A percentile compares a stretch with the other conserved stretches of the same genome.
Evolutionary conservation across 2,113 vertebrate genomes (phyloP).

Genomic region (Struthidea cinerea): DNA sequence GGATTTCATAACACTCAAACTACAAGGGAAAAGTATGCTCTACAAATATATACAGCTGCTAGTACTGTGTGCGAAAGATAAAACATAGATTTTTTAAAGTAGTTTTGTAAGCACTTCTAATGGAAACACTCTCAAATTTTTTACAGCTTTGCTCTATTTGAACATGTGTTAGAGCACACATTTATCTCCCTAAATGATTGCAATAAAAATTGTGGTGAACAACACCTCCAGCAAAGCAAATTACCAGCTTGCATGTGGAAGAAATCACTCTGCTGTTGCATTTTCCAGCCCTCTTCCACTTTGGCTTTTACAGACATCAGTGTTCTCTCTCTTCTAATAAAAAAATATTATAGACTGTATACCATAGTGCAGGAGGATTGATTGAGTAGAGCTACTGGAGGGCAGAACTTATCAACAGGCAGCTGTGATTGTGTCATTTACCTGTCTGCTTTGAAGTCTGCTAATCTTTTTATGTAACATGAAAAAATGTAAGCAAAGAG

Average conservation of each 20-base stretch:
- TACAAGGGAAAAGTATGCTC: background rate
- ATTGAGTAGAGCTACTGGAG: background rate
- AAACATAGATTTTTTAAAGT: background rate
- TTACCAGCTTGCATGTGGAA: background rate
- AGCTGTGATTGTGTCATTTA: background rate
- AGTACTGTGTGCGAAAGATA: background rate
- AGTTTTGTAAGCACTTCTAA: background rate
- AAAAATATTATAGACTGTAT: background rate
- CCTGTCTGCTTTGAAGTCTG: background rate
- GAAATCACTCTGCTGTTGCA: background rate
- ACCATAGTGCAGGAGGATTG: background rate
- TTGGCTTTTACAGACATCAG: background rate
- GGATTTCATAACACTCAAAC: background rate
- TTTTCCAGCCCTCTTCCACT: background rate
- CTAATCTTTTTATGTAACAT: background rate
- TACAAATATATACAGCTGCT: background rate
- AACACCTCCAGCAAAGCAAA: conserved; percentile 1
- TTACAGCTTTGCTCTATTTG: background rate
- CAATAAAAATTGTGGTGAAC: background rate
- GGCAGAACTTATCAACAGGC: background rate
- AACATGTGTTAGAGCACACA: background rate
- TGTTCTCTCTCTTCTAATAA: background rate
- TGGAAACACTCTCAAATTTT: background rate
- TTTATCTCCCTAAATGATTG: background rate
- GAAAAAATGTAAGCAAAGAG: background rate